These are phyloP conservation scores for Phalanger gymnotis DNA, from an alignment of 2,797 vertebrate species.

Conservation along the genomic window DNA sequence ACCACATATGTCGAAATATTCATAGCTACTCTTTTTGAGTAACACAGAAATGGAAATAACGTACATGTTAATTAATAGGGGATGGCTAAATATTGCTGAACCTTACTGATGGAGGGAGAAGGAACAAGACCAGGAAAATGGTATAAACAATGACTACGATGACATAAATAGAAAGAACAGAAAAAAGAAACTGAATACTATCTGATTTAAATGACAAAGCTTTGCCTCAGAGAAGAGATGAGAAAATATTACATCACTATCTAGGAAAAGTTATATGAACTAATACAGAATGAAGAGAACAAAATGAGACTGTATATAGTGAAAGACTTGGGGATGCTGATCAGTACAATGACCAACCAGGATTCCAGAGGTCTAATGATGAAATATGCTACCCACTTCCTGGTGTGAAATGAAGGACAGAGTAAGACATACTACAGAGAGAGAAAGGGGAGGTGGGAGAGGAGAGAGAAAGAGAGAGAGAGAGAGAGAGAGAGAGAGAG, in stretches of 20 bases:
- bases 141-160: not conserved
- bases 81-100: not conserved
- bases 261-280: not conserved
- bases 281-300: not conserved
- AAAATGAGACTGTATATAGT: not conserved
- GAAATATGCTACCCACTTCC: not conserved
- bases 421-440: not conserved
- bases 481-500: no score
- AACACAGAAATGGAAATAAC: not conserved
- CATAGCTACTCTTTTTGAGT: not conserved
- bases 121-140: not conserved
- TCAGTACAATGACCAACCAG: not conserved
- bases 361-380: not conserved
- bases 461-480: no score
- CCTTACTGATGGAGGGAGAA: not conserved
- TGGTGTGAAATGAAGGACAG: not conserved
- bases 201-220: not conserved
- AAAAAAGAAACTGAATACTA: not conserved
- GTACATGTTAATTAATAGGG: not conserved
- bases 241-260: not conserved
- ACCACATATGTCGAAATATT: not conserved
- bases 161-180: not conserved
- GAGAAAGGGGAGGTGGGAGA: not conserved
- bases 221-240: not conserved
- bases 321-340: not conserved